phyloP scores from a whole-genome alignment of 2,888 invertebrate genomes.

The Plebejus argus region DNA sequence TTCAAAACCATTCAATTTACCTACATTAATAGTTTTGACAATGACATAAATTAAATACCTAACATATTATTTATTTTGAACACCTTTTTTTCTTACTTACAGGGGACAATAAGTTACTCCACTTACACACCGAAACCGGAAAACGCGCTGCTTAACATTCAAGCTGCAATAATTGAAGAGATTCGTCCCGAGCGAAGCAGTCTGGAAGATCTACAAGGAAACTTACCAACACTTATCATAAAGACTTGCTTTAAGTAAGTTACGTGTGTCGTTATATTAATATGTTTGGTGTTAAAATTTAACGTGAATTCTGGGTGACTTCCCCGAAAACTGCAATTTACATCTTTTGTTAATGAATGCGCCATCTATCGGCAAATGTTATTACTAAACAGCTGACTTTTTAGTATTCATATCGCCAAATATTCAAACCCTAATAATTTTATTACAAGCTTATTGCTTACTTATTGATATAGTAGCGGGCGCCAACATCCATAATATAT shows the following conservation, averaged over 20 bases:
- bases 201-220: conserved; percentile 83
- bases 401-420: neutral
- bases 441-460: no score
- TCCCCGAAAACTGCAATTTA: no score
- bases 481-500: no score
- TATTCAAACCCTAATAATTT: neutral
- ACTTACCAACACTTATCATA: conserved; percentile 82
- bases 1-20: no score
- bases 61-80: neutral
- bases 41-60: no score
- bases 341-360: no score
- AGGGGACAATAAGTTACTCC: conserved; percentile 84
- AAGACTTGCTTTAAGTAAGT: conserved; percentile 83
- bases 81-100: conserved; percentile 31
- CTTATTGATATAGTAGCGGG: no score
- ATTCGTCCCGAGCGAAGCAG: conserved; percentile 83
- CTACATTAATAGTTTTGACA: no score
- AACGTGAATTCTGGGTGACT: no score
- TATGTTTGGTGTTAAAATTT: no score
- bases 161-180: conserved; percentile 83
- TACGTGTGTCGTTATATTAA: neutral
- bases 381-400: neutral
- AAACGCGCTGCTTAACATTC: conserved; percentile 81
- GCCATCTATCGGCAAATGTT: neutral
- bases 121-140: conserved; percentile 81